A percentile compares a stretch with the other conserved stretches of the same genome.
These are phyloP conservation scores for Linepithema humile DNA, from an alignment of 1,140 invertebrate genomes.

Conservation along the genomic window DNA sequence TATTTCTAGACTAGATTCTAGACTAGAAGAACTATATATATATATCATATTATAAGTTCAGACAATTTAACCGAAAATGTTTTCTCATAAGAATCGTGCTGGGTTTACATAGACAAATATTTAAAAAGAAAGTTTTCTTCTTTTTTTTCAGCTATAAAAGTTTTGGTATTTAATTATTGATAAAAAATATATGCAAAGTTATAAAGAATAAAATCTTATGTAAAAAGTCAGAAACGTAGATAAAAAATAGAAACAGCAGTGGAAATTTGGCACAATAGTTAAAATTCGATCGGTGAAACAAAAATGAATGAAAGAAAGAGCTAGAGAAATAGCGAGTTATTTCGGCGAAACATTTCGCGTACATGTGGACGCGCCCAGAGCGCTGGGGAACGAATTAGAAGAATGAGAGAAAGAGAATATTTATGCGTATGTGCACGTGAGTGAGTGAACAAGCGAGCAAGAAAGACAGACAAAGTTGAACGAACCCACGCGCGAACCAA, in stretches of 20 bases:
- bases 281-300: background rate
- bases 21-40: too few species aligned
- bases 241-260: constrained; percentile 21
- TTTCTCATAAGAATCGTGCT: too few species aligned
- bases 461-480: constrained; percentile 76
- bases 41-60: too few species aligned
- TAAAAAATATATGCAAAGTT: background rate
- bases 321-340: constrained; percentile 44
- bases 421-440: constrained; percentile 53
- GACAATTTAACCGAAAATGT: too few species aligned
- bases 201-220: background rate
- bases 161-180: background rate
- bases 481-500: constrained; percentile 78
- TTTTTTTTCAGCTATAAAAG: background rate
- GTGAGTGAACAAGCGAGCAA: constrained; percentile 46
- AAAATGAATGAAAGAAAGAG: background rate
- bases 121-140: background rate
- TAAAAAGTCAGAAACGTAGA: background rate
- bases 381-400: constrained; percentile 18
- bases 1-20: too few species aligned
- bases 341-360: constrained; percentile 46
- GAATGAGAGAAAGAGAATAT: constrained; percentile 50
- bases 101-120: too few species aligned
- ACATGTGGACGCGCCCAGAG: constrained; percentile 32
- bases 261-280: too few species aligned